Evolutionary conservation across 2,888 invertebrate genomes (phyloP).

Genomic region (Pseudanteris insignis): DNA sequence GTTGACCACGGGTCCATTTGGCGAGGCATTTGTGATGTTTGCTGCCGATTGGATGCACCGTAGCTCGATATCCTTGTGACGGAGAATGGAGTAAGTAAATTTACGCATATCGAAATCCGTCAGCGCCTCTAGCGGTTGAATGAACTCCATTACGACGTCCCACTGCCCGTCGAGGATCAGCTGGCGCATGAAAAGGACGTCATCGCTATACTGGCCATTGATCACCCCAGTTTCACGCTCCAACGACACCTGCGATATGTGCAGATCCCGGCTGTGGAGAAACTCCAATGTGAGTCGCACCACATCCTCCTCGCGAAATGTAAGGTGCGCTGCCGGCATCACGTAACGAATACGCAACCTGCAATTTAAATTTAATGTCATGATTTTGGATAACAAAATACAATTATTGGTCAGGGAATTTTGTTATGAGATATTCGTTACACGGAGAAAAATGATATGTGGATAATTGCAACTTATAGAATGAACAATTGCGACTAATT

Average conservation of each 20-base stretch:
- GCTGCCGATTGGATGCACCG: constrained; percentile 95
- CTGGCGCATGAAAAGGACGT: constrained; percentile 91
- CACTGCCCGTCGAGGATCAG: constrained; percentile 97
- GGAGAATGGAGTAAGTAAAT: constrained; percentile 85
- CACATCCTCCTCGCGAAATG: constrained; percentile 88
- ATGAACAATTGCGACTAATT: too few species aligned
- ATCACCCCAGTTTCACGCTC: constrained; percentile 96
- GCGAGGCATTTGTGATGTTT: constrained; percentile 74
- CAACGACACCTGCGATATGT: constrained; percentile 88
- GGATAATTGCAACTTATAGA: too few species aligned
- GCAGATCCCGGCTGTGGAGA: constrained; percentile 87
- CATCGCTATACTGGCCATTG: constrained; percentile 92
- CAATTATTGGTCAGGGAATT: too few species aligned
- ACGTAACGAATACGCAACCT: constrained; percentile 68
- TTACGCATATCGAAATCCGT: constrained; percentile 84
- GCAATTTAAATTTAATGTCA: too few species aligned
- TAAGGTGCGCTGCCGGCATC: constrained; percentile 86
- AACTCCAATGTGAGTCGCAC: constrained; percentile 86
- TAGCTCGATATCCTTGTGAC: constrained; percentile 93
- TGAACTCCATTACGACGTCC: constrained; percentile 96
- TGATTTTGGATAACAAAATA: too few species aligned
- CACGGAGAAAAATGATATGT: too few species aligned
- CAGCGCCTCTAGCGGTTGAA: constrained; percentile 87
- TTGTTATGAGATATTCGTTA: too few species aligned
- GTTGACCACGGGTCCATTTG: constrained; percentile 84